Evolutionary conservation across 2,797 vertebrate genomes (phyloP).

Genomic region (Anomalospiza imberbis): DNA sequence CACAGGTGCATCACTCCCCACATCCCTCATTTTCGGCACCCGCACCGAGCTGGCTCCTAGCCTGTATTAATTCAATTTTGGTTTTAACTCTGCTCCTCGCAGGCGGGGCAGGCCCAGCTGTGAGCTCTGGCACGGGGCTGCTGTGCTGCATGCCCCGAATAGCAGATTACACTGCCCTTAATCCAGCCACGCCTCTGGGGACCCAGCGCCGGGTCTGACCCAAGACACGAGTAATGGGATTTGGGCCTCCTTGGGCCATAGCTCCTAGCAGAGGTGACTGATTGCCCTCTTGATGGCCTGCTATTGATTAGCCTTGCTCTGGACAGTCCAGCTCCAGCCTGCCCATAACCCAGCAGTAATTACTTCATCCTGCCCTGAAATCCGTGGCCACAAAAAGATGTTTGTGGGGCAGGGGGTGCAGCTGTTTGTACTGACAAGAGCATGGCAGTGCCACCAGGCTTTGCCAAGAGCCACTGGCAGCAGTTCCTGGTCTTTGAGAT

Average conservation of each 20-base stretch:
- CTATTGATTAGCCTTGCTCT: constrained; percentile 44
- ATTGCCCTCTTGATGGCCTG: constrained; percentile 56
- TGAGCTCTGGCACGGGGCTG: background rate
- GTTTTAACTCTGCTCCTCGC: background rate
- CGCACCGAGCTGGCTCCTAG: background rate
- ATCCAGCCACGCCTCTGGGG: background rate
- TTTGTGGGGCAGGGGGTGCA: background rate
- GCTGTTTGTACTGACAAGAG: background rate
- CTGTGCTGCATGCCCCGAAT: background rate
- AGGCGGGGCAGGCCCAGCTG: background rate
- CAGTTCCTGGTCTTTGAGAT: background rate
- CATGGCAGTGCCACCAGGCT: background rate
- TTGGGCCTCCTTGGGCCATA: constrained; percentile 29
- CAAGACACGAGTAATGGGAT: background rate
- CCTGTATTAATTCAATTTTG: background rate
- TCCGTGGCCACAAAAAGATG: background rate
- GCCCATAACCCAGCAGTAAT: constrained; percentile 41
- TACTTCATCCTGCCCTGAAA: background rate
- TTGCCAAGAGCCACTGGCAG: background rate
- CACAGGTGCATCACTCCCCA: background rate
- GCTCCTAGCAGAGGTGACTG: constrained; percentile 43
- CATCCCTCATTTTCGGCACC: background rate
- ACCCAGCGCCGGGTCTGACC: background rate
- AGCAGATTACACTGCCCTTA: background rate
- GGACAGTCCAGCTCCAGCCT: background rate